Evolutionary conservation across 2,888 invertebrate species (phyloP), one percentile per base, ranked within the genome.

Genomic region (Scrobipalpa costella): DNA sequence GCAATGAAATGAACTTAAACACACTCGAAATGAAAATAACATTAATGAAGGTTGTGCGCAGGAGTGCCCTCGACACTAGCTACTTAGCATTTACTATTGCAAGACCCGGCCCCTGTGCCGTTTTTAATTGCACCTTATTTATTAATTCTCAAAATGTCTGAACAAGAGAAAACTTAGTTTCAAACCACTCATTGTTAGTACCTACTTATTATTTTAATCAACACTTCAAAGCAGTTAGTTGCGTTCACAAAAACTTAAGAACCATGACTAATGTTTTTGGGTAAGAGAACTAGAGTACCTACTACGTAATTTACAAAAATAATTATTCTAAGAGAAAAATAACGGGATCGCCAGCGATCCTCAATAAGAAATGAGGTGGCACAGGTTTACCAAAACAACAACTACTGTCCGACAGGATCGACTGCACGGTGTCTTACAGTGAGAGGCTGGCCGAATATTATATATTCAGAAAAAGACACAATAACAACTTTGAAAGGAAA

Each of bases 271-370:
- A 74, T 74, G 72, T 77, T 74, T 77, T 83, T 79, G 77, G 79
- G 78, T 81, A 79, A 76, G 79, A 77, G 74, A 83, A 84, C 76
- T 83, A 83, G 76, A 81, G 79, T 78, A 81, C 78, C 15, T 44
- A 80, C 80, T 81, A 81, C 75, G 77, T 84, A 82, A 71, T 77
- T 84, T 79, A 84, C 72, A 83, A 80, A 82, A 83, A 84, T 78
- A 83, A 81, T 84, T 88, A 88, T 75, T 81, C 87, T 89, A 89
- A 86, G 83, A 90, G 84, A 88, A 86, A 88, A 82, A 71, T 81
- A 85, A 87, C 79, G 68, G 81, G 89, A 89, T 91, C 90, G 90
- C 91, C 91, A 86, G 91, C 91, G 89, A 91, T 80, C 90, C 82
- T 79, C 78, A 67, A 77, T 77, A 83, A 81, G 82, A 87, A 84